Base-by-base conservation (phyloP, 2,113 vertebrate genomes). In the Macroglossus sobrinus region DNA sequence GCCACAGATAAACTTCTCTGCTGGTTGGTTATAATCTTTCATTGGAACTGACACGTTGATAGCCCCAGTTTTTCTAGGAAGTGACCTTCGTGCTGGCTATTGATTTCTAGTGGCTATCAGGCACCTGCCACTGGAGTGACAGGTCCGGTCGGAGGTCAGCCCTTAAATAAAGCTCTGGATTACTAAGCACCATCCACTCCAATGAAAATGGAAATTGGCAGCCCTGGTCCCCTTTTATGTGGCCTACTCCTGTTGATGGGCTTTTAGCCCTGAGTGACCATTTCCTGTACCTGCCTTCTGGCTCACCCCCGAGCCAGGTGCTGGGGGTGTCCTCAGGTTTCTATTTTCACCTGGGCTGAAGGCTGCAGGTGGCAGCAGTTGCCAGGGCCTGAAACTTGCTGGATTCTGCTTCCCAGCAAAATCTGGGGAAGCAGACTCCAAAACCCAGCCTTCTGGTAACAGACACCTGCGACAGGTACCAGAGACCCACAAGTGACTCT, bases 131-230 rank as follows among this genome's bases (percentile, higher is more conserved):
- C 98, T 98, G 98, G 98, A 98, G 98, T 98, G 98, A 99, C 99
- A 98, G 97, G 97, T 95, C 82, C 66, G 99, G 99, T 99, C 98
- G 98, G 97, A 99, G 99, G 99, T 99, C 99, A 99, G 96, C 98
- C 98, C 98, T 99, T 99, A 99, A 99, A 99, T 99, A 99, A 99
- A 98, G 98, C 98, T 99, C 98, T 98, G 98, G 98, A 98, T 99
- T 99, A 98, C 98, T 97, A 98, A 98, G 98, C 97, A 98, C 97
- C 98, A 98, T 97, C 98, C 98, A 98, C 97, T 97, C 98, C 98
- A 99, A 98, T 99, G 98, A 98, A 99, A 99, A 99, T 99, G 98
- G 98, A 99, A 99, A 99, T 99, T 96, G 40, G 94, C 95, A 86
- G 81, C 97, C 69, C 97, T 95, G 96, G 97, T 94, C 95, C 26